These are phyloP conservation scores for Rhagophthalmus giganteus DNA, from an alignment of 2,888 invertebrate genomes.

Conservation along the genomic window DNA sequence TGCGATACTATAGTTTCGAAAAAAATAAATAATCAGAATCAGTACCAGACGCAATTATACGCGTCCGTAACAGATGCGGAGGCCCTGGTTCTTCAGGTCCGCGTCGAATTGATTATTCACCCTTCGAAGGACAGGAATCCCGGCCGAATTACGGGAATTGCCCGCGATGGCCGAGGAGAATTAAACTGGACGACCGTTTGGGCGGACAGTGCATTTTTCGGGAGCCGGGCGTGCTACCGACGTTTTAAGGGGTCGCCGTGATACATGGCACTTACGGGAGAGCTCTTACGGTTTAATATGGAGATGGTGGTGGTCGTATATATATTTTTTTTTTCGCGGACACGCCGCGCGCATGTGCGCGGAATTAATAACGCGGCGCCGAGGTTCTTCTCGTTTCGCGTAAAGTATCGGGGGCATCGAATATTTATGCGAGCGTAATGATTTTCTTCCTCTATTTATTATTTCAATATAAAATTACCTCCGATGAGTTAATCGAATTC, in stretches of 20 bases:
- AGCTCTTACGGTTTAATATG: neutral
- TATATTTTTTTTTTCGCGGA: too few species aligned
- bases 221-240: slow-evolving; percentile 32
- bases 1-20: neutral
- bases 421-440: slow-evolving; percentile 12
- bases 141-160: slow-evolving; percentile 20
- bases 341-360: slow-evolving; percentile 12
- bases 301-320: too few species aligned
- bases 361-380: slow-evolving; percentile 23
- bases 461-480: neutral
- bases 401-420: slow-evolving; percentile 2
- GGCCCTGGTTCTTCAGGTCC: neutral
- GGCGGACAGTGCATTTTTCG: slow-evolving; percentile 33
- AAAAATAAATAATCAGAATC: neutral
- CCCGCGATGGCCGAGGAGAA: slow-evolving; percentile 20
- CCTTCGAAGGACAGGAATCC: slow-evolving; percentile 21
- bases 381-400: slow-evolving; percentile 9
- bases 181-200: slow-evolving; percentile 24
- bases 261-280: slow-evolving; percentile 29
- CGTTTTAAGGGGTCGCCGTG: slow-evolving; percentile 35
- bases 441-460: slow-evolving; percentile 2
- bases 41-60: neutral
- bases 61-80: neutral
- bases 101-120: slow-evolving; percentile 19
- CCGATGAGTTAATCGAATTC: neutral